Percentiles rank a stretch among this genome's conserved stretches.
Evolutionary conservation across 2,888 invertebrate genomes (phyloP).

Genomic region (Melanargia galathea): DNA sequence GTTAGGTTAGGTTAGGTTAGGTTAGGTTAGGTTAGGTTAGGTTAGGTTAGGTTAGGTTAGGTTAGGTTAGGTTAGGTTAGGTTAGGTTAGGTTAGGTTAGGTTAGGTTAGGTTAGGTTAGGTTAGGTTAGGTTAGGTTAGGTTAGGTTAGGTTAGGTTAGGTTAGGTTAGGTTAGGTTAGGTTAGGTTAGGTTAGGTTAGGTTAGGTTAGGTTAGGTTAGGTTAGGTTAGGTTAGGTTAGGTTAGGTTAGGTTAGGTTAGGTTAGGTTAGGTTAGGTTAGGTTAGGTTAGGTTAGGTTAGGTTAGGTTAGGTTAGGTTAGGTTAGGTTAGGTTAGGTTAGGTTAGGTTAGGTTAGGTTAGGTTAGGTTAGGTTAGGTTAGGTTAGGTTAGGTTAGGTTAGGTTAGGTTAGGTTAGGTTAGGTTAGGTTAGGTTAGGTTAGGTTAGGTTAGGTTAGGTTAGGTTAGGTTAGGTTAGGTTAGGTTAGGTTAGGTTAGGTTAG

Average conservation of each 20-base stretch:
- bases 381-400: too few species aligned
- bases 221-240: conserved; percentile 38
- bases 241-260: conserved; percentile 37
- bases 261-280: conserved; percentile 37
- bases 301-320: too few species aligned
- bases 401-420: background rate
- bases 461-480: conserved; percentile 4
- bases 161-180: conserved; percentile 39
- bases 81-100: conserved; percentile 3
- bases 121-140: conserved; percentile 40
- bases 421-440: too few species aligned
- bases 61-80: conserved; percentile 8
- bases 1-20: conserved; percentile 18
- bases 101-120: conserved; percentile 28
- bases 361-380: background rate
- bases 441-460: too few species aligned
- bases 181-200: conserved; percentile 39
- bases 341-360: conserved; percentile 13
- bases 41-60: conserved; percentile 27
- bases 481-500: too few species aligned
- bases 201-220: conserved; percentile 38
- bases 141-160: conserved; percentile 40
- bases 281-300: conserved; percentile 2
- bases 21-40: conserved; percentile 6
- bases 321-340: background rate